These are phyloP conservation scores for Synanthedon tipuliformis DNA, from an alignment of 2,888 invertebrate species.

Conservation along the genomic window DNA sequence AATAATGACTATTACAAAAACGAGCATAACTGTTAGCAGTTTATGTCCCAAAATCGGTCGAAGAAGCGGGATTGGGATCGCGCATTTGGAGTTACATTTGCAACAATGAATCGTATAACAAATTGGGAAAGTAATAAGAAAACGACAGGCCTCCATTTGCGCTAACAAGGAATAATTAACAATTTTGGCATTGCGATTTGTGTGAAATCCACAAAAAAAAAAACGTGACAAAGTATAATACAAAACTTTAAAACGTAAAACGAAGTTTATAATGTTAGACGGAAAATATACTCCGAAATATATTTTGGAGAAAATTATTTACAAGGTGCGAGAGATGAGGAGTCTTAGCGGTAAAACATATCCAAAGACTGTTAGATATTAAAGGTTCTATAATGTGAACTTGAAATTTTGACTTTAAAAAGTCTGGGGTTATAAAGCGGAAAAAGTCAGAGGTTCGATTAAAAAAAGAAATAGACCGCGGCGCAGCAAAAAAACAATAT, in stretches of 20 bases:
- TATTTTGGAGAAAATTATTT: constrained; percentile 69
- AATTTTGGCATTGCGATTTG: background rate
- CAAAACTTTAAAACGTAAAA: background rate
- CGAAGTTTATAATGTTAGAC: background rate
- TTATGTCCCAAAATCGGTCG: background rate
- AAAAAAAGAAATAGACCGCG: constrained; percentile 34
- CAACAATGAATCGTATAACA: too few relatives aligned
- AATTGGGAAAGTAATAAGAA: background rate
- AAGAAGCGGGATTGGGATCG: too few relatives aligned
- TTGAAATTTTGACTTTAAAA: constrained; percentile 45
- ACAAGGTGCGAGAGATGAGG: constrained; percentile 53
- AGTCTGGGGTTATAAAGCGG: constrained; percentile 51
- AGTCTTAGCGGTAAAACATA: constrained; percentile 65
- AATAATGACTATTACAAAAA: constrained; percentile 6
- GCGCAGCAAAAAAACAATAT: constrained; percentile 35
- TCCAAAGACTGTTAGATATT: constrained; percentile 69
- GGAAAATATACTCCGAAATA: constrained; percentile 47
- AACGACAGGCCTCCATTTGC: background rate
- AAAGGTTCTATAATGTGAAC: constrained; percentile 52
- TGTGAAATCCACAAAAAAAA: background rate
- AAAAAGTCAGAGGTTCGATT: constrained; percentile 52
- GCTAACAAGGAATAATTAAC: background rate
- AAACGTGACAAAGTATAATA: background rate
- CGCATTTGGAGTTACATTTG: too few relatives aligned
- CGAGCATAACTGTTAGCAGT: too few relatives aligned